Evolutionary conservation across 2,113 vertebrate species (phyloP).

Genomic region (Gymnobelideus leadbeateri): DNA sequence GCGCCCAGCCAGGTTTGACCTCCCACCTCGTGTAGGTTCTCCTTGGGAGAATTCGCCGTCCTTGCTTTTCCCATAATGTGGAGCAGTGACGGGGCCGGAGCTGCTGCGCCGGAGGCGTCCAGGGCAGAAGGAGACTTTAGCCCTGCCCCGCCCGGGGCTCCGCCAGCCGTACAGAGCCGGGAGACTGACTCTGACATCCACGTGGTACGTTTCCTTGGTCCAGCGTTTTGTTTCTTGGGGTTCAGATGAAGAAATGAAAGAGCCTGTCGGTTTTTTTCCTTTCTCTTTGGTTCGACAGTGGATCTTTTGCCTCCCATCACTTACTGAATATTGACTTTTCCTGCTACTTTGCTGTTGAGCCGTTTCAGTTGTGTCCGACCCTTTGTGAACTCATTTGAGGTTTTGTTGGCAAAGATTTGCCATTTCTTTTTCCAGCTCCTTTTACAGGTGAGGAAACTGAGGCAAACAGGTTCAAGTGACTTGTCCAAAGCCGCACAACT

Average conservation of each 20-base stretch:
- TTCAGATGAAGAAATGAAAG: not conserved
- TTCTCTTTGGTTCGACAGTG: too few species aligned
- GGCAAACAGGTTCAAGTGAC: not conserved
- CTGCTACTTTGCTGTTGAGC: not conserved
- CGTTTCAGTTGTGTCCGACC: too few species aligned
- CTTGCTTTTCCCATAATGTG: not conserved
- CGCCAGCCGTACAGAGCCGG: not conserved
- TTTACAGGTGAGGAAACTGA: not conserved
- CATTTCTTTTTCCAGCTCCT: not conserved
- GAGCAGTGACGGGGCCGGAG: not conserved
- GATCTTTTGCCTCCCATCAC: not conserved
- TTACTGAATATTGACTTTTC: not conserved
- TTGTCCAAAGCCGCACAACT: not conserved
- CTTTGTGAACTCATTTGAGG: not conserved
- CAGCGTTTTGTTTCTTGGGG: not conserved
- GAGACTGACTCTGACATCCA: conserved; percentile 18
- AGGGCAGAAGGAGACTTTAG: not conserved
- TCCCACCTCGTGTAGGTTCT: not conserved
- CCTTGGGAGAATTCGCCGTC: not conserved
- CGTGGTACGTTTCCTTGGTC: conserved; percentile 64
- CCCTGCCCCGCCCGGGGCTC: not conserved
- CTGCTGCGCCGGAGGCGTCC: not conserved
- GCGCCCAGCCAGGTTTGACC: not conserved
- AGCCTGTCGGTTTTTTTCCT: not conserved
- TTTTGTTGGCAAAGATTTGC: not conserved